Base-by-base conservation (phyloP, 2,888 invertebrate species). In the Lepidocyrtinus sp. region DNA sequence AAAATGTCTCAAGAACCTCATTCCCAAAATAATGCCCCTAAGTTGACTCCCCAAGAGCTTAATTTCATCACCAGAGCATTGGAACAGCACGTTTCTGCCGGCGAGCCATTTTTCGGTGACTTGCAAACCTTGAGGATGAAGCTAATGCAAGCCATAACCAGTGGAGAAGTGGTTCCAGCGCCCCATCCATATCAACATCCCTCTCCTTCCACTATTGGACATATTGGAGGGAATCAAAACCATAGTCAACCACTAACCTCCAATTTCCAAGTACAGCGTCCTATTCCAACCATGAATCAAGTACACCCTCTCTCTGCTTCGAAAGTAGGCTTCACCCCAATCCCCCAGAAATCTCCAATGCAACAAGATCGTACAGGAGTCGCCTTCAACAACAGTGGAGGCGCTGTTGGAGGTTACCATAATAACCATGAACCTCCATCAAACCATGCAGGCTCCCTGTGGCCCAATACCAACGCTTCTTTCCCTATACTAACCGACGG, bases 281-380 rank as follows among this genome's bases (percentile, higher is more conserved):
- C n/a, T n/a, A n/a, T n/a, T n/a, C n/a, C n/a, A n/a, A 15, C 45
- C 67, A 27, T 21, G 17, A 67, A 27, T 7, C 71, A 61, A 3
- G 24, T 22, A 7, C 62, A 36, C 62, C 46, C 46, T 64, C 61
- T 9, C 22, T 26, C 1, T 59, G 55, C 50, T 7, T 17, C 19
- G 1, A 65, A 21, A 24, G 25, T 15, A 55, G 24, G 70, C n/a
- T 75, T 69, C 50, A 50, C 75, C 7, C 71, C 76, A 17, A 65
- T 65, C 0, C 71, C 76, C 1, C 71, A 76, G 5, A 76, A 76
- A 65, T 76, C 76, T 25, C 76, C 76, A 21, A 36, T 65, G 21
- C 70, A 21, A 12, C 21, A 46, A 25, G 75, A 75, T 17, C 50
- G 50, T 50, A 17, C 17, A 2, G 15, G n/a, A 50, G 17, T 21